A percentile compares a stretch with the other conserved stretches of the same genome.
These are phyloP conservation scores for Morphnarchus princeps DNA, from an alignment of 2,113 vertebrate species.

Conservation along the genomic window DNA sequence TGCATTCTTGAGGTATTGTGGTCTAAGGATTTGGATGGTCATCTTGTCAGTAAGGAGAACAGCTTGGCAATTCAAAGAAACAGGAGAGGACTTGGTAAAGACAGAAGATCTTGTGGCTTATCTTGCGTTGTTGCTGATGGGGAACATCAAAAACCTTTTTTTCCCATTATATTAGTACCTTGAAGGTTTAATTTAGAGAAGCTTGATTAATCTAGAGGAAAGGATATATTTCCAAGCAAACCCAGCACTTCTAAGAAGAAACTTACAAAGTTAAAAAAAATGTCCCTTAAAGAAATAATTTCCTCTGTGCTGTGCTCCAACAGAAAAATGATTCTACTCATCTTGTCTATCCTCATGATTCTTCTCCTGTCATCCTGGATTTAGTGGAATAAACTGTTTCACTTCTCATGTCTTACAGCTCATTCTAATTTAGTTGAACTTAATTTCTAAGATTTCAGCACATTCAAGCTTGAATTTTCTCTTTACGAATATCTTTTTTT, in stretches of 20 bases:
- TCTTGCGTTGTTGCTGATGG: background rate
- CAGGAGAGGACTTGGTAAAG: background rate
- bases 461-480: background rate
- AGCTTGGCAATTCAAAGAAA: background rate
- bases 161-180: background rate
- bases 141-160: background rate
- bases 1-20: background rate
- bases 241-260: background rate
- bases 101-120: background rate
- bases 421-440: conserved; percentile 40
- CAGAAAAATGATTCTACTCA: conserved; percentile 23
- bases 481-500: background rate
- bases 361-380: conserved; percentile 36
- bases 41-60: background rate
- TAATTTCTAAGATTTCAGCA: conserved; percentile 29
- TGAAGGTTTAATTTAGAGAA: background rate
- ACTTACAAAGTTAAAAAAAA: background rate
- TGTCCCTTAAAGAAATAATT: background rate
- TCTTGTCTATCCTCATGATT: conserved; percentile 4
- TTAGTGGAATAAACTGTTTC: conserved; percentile 37
- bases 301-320: background rate
- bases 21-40: background rate
- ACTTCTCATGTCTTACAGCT: background rate
- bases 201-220: background rate
- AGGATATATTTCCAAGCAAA: background rate